Percentiles rank a stretch among this genome's conserved stretches.
Evolutionary conservation across 2,113 vertebrate species (phyloP).

Genomic region (Hyla sarda): DNA sequence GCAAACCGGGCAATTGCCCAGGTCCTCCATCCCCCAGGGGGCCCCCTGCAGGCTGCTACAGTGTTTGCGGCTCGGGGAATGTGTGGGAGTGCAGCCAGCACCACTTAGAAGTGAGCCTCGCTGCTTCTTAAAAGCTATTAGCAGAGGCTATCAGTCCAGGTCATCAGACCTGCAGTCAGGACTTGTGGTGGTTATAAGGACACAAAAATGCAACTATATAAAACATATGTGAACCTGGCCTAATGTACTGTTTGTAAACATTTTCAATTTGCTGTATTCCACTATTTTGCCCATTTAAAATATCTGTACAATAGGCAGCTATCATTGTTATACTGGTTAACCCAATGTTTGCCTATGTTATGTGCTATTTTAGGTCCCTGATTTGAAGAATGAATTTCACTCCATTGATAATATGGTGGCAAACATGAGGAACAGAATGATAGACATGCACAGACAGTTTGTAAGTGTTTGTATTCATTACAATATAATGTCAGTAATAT

Average conservation of each 20-base stretch:
- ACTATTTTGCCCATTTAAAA: neutral
- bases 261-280: neutral
- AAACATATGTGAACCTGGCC: too few species aligned
- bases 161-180: too few species aligned
- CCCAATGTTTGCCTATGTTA: neutral
- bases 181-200: too few species aligned
- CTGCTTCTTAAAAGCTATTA: too few species aligned
- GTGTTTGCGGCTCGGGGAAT: too few species aligned
- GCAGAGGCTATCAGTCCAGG: too few species aligned
- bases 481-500: neutral
- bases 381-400: constrained; percentile 78
- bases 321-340: neutral
- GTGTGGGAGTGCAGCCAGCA: too few species aligned
- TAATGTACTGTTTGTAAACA: neutral
- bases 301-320: neutral
- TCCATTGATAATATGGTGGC: constrained; percentile 86
- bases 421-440: constrained; percentile 83
- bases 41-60: too few species aligned
- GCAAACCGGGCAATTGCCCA: too few species aligned
- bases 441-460: constrained; percentile 81
- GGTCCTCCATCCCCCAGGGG: too few species aligned
- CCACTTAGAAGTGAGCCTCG: too few species aligned
- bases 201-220: too few species aligned
- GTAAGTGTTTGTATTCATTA: constrained; percentile 75
- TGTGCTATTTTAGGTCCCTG: constrained; percentile 69